Evolutionary conservation across 2,797 vertebrate species (phyloP), one percentile per base, ranked within the genome.

Genomic region (Gobio occitaniae): DNA sequence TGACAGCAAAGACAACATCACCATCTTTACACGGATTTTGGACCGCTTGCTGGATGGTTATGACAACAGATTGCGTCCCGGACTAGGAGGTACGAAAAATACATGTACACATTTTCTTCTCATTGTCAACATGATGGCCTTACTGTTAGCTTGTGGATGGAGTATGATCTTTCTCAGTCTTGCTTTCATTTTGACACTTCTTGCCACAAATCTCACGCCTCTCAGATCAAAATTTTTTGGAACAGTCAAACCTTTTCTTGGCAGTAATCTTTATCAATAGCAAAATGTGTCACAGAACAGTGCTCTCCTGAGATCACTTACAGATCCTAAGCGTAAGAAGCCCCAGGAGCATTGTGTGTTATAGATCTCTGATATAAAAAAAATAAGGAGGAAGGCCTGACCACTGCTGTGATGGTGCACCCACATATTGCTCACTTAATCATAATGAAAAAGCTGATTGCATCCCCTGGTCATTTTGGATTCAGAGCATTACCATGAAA

Each of bases 31-130:
- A 8, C 94, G 97, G 82, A 99, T 99, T 91, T 93, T 99, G 69
- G 98, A 99, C 93, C 93, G 98, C 87, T 96, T 99, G 90, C 76
- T 99, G 92, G 98, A 99, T 70, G 98, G 98, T 50, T 99, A 99
- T 1, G 98, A 99, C 94, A 99, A 99, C 94, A 94, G 98, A 82
- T 95, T 99, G 86, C 94, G 98, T 86, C 98, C 98, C 0, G 98
- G 98, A 12, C 96, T 99, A 21, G 98, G 98, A 96, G 98, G 98
- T 99, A 89, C 95, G 95, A 70, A 41, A 63, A 79, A 82, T 83
- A 36, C 25, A 29, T 82, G 17, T 75, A 59, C 80, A 63, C 13
- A 63, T 83, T 81, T 70, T 52, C 21, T 77, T 38, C 59, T 68
- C 52, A 21, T 41, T 36, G 63, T 87, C 72, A 44, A 76, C 70